Conservation (phyloP, 2,113 vertebrate genomes). For the Megaceryle maxima region DNA sequence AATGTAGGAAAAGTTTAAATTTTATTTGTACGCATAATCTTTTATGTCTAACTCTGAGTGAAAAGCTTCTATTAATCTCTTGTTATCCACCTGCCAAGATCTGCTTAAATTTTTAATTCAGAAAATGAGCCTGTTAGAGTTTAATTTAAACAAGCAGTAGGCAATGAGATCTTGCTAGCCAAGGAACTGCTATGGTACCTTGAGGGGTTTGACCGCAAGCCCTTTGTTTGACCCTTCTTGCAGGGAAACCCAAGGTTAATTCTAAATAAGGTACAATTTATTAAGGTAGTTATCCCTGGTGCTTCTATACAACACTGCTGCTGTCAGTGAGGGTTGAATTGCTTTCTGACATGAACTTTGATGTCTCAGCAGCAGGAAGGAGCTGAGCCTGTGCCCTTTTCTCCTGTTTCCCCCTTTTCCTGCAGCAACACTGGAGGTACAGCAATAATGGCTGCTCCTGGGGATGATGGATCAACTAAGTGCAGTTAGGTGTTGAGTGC, state of each 20-base stretch:
- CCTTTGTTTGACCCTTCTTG: neutral
- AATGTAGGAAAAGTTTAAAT: neutral
- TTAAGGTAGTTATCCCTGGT: neutral
- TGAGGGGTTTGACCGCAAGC: neutral
- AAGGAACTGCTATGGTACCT: neutral
- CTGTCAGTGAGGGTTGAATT: neutral
- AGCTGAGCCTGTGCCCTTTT: neutral
- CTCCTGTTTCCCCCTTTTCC: neutral
- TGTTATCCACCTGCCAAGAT: neutral
- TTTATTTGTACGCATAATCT: neutral
- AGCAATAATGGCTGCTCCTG: neutral
- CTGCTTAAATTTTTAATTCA: constrained; percentile 11
- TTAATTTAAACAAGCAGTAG: neutral
- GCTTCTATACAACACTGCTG: neutral
- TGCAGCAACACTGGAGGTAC: neutral
- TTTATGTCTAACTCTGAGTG: neutral
- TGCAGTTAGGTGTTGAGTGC: neutral
- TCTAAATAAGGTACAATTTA: neutral
- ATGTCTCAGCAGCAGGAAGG: neutral
- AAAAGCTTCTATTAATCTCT: neutral
- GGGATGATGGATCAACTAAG: too few species aligned
- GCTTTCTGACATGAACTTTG: neutral
- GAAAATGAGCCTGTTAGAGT: neutral
- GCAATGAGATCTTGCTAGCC: neutral
- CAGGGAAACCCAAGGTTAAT: neutral